Percentiles rank a stretch among this genome's conserved stretches.
Evolutionary conservation across 1,140 invertebrate genomes (phyloP).

Genomic region (Vanessa atalanta): DNA sequence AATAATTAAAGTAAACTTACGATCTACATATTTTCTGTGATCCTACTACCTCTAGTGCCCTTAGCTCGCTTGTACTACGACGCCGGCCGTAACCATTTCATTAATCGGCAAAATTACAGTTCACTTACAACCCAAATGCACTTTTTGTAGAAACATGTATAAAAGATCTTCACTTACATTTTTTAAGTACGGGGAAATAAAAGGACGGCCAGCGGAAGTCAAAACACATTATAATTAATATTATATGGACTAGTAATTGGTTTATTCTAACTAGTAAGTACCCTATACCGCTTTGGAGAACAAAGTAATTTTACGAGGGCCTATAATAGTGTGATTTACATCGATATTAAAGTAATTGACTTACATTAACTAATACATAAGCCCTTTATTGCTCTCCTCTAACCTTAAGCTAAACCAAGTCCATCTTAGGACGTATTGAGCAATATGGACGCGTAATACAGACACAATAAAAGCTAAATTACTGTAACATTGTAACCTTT

Average conservation of each 20-base stretch:
- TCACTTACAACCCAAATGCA: constrained; percentile 5
- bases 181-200: constrained; percentile 13
- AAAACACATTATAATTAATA: constrained; percentile 73
- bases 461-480: constrained; percentile 60
- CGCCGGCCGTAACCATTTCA: constrained; percentile 50
- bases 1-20: constrained; percentile 71
- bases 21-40: constrained; percentile 57
- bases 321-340: constrained; percentile 59
- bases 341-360: constrained; percentile 57
- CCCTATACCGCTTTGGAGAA: constrained; percentile 79
- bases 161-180: background rate
- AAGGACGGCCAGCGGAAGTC: constrained; percentile 62
- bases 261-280: constrained; percentile 80
- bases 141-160: constrained; percentile 19
- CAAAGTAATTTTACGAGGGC: constrained; percentile 67
- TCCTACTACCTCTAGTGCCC: constrained; percentile 64
- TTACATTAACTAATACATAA: constrained; percentile 50
- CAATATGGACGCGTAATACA: constrained; percentile 74
- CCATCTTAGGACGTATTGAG: constrained; percentile 72
- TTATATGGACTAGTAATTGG: constrained; percentile 80
- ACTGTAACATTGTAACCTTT: constrained; percentile 38
- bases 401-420: constrained; percentile 73
- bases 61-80: constrained; percentile 76
- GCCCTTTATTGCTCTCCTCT: constrained; percentile 73
- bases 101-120: constrained; percentile 9